These are phyloP conservation scores for Dicentrarchus labrax DNA, from an alignment of 2,113 vertebrate species.

Conservation along the genomic window DNA sequence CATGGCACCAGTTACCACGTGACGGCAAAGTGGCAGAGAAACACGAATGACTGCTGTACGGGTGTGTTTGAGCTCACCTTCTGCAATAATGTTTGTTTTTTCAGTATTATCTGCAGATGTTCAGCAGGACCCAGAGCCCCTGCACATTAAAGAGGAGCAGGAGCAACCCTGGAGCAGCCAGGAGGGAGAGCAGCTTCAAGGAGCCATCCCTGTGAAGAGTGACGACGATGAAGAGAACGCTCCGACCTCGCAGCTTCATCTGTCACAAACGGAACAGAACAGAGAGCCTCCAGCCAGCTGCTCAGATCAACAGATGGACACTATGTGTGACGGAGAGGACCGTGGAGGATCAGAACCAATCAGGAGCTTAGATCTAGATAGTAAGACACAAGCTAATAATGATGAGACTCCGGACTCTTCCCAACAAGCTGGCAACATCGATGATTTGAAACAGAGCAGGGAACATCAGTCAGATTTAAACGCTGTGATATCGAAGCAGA, in stretches of 20 bases:
- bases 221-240: not conserved
- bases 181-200: conserved; percentile 16
- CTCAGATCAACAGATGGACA: conserved; percentile 1
- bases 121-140: not conserved
- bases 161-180: conserved; percentile 2
- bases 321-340: not conserved
- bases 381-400: not conserved
- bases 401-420: not conserved
- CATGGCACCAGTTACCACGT: too few species aligned
- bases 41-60: too few species aligned
- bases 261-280: not conserved
- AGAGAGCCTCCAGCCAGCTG: not conserved
- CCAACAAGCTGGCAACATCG: not conserved
- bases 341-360: conserved; percentile 11
- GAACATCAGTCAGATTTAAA: not conserved
- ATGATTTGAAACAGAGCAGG: not conserved
- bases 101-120: not conserved
- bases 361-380: not conserved
- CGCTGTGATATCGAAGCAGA: not conserved
- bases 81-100: not conserved
- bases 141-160: conserved; percentile 10
- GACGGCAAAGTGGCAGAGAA: too few species aligned
- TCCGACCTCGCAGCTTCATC: conserved; percentile 11
- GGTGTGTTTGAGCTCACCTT: too few species aligned
- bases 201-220: not conserved